phyloP scores from a whole-genome alignment of 2,113 vertebrate species.

The Gasterosteus nipponicus region DNA sequence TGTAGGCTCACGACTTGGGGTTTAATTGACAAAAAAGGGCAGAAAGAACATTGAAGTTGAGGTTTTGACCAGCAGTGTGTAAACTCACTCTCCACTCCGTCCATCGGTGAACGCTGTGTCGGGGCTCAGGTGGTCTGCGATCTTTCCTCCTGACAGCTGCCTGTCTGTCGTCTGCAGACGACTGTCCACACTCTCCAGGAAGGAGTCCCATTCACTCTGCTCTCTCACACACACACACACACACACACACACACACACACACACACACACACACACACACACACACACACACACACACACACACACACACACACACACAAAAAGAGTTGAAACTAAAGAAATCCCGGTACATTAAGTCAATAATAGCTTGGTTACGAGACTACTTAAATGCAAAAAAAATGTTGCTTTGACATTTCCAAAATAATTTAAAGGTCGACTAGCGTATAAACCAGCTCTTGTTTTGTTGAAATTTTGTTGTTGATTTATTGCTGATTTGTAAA shows the following conservation, averaged over 20 bases:
- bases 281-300: conserved; percentile 13
- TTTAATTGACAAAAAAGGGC: neutral
- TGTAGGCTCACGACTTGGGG: neutral
- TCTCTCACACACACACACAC: conserved; percentile 16
- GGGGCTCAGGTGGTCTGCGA: conserved; percentile 48
- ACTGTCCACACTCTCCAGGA: conserved; percentile 72
- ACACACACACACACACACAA: neutral
- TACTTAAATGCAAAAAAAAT: neutral
- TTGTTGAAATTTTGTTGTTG: neutral
- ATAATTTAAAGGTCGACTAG: neutral
- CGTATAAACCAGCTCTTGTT: neutral
- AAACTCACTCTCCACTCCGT: conserved; percentile 67
- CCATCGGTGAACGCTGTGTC: conserved; percentile 59
- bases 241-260: neutral
- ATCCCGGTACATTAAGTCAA: neutral
- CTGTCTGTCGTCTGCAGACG: conserved; percentile 56
- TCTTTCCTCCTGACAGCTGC: conserved; percentile 39
- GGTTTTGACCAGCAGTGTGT: neutral
- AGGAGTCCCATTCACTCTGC: conserved; percentile 78
- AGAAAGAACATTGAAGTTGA: neutral
- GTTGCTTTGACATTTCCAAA: neutral
- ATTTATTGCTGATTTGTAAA: neutral
- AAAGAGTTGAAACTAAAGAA: neutral
- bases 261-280: neutral
- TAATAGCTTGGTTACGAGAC: neutral